A percentile compares a stretch with the other conserved stretches of the same genome.
Evolutionary conservation across 2,113 vertebrate species (phyloP).

Genomic region (Hydropotes inermis): DNA sequence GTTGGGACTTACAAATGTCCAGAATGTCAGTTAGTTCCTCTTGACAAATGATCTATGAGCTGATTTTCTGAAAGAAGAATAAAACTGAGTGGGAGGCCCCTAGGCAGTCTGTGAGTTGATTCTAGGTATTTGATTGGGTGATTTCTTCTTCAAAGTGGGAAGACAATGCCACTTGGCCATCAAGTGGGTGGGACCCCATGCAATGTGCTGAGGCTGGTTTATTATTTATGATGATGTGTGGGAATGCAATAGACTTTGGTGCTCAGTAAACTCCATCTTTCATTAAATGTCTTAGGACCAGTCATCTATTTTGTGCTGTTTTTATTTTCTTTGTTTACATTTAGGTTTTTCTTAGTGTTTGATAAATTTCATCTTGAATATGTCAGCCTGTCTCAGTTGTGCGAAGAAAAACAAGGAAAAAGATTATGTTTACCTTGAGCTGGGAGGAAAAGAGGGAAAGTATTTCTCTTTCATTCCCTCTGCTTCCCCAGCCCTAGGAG

Average conservation of each 20-base stretch:
- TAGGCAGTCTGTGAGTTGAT: neutral
- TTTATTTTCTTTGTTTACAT: conserved; percentile 2
- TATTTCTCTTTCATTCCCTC: neutral
- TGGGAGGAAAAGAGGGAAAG: neutral
- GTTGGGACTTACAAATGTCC: no score
- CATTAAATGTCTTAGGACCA: neutral
- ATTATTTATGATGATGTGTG: neutral
- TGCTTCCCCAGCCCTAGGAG: neutral
- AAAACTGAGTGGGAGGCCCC: neutral
- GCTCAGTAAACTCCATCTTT: neutral
- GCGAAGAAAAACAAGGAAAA: neutral
- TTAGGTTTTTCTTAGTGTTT: neutral
- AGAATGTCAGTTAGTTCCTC: neutral
- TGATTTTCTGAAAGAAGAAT: neutral
- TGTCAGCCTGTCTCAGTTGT: neutral
- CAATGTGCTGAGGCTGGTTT: neutral
- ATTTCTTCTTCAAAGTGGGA: neutral
- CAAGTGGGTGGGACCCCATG: neutral
- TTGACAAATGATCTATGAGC: neutral
- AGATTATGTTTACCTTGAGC: neutral
- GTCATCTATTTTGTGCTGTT: neutral
- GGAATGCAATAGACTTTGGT: neutral
- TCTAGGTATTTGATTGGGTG: neutral
- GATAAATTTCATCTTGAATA: conserved; percentile 32
- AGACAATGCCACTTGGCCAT: neutral